Evolutionary conservation across 2,113 vertebrate species (phyloP).

Genomic region (Eulemur macaco): DNA sequence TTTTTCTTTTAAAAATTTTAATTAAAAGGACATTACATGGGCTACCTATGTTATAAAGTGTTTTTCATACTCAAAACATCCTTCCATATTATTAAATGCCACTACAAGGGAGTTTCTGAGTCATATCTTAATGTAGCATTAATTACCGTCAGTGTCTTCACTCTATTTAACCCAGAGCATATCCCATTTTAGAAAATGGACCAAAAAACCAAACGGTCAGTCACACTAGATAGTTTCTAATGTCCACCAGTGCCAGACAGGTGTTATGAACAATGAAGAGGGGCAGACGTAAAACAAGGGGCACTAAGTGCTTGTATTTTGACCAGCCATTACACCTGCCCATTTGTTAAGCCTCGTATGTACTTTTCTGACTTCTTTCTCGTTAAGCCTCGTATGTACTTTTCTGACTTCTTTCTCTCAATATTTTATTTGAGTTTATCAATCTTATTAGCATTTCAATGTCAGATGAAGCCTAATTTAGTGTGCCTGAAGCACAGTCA

Average conservation of each 20-base stretch:
- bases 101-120: not conserved
- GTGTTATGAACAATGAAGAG: not conserved
- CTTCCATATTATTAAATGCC: not conserved
- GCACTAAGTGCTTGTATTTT: not conserved
- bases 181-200: not conserved
- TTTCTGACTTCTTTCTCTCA: not conserved
- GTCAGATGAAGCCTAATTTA: not conserved
- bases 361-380: not conserved
- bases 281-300: not conserved
- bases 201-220: not conserved
- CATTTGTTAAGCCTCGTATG: not conserved
- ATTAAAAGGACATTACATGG: not conserved
- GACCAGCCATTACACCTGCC: not conserved
- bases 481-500: not conserved
- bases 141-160: not conserved
- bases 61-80: not conserved
- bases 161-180: not conserved
- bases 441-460: not conserved
- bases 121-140: not conserved
- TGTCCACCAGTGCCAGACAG: not conserved
- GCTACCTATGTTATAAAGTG: not conserved
- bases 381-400: too few relatives aligned
- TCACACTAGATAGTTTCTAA: not conserved
- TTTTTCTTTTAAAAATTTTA: not conserved
- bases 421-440: not conserved